These are phyloP conservation scores for Hipposideros larvatus DNA, from an alignment of 2,797 vertebrate genomes.

Conservation along the genomic window DNA sequence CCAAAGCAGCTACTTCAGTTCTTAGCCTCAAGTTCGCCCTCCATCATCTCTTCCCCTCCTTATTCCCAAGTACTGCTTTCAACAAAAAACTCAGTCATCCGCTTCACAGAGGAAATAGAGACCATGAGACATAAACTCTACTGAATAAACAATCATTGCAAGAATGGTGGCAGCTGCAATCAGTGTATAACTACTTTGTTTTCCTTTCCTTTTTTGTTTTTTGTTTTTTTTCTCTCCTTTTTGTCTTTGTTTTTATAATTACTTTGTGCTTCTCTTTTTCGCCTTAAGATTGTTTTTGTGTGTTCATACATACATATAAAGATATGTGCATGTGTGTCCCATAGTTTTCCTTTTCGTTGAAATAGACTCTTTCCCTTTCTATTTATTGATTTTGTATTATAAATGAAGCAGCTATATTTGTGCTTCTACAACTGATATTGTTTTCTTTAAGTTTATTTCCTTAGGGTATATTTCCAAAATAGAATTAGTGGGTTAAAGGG, in stretches of 20 bases:
- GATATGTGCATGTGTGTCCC: neutral
- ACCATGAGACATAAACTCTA: neutral
- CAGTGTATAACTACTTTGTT: neutral
- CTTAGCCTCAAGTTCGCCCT: neutral
- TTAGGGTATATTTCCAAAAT: slow-evolving; percentile 55
- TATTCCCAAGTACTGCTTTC: neutral
- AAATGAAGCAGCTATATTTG: slow-evolving; percentile 43
- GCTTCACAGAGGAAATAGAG: neutral
- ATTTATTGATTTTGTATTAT: slow-evolving; percentile 36
- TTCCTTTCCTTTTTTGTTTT: too few relatives aligned
- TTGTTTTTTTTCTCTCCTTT: too few relatives aligned
- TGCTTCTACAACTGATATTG: neutral
- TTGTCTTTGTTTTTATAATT: too few relatives aligned
- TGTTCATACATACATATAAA: too few relatives aligned
- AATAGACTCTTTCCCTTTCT: neutral
- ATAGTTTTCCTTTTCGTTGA: neutral
- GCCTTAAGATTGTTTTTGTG: neutral
- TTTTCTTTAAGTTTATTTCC: slow-evolving; percentile 45
- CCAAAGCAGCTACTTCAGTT: neutral
- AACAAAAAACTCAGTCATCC: neutral
- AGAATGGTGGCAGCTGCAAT: neutral
- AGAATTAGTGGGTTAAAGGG: neutral
- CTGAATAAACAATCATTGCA: neutral
- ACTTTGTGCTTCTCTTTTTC: neutral
- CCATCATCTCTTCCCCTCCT: neutral